Evolutionary conservation across 2,888 invertebrate species (phyloP), one percentile per base, ranked within the genome.

Genomic region (Conomelus anceps): DNA sequence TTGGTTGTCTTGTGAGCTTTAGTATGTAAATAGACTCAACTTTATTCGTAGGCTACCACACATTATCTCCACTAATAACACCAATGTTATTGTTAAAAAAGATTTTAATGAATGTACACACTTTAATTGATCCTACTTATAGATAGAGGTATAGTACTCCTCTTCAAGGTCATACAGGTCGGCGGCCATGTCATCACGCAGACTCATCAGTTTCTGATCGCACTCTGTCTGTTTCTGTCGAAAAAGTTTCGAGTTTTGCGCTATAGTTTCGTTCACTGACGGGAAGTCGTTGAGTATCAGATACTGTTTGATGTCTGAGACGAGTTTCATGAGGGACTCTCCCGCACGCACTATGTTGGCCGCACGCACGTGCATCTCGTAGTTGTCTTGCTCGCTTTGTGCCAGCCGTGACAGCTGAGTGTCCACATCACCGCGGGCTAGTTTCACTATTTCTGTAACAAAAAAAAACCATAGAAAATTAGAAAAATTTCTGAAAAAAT

Each of bases 251-350:
- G 98, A 98, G 93, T 98, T 98, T 91, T 97, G 97, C n/a, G 97
- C 96, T 91, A 99, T 99, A 0, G 99, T 98, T 92, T 99, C 98
- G 93, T 99, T 99, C 0, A 99, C 98, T 0, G 99, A 98, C 86
- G 98, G 98, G 93, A 99, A 99, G 94, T 99, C 99, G 93, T 99
- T 99, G 22, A 99, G 94, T 92, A 99, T 99, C 86, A 99, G 94
- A 93, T 99, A 99, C 93, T 99, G 99, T 92, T 99, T 99, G 91
- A 99, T 98, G 93, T 99, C 99, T 0, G 99, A 98, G 0, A 99
- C 98, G 26, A 99, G 94, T 93, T 99, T 99, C 97, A 99, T 98
- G 23, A 99, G 93, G 0, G 99, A 98, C 94, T 99, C 99, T 0
- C 98, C 98, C 90, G 99, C 99, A 92, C 99, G 95, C 0, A 99